Percentiles rank a stretch among this genome's conserved stretches.
Conservation (phyloP, 2,797 vertebrate species). For the Cyclopterus lumpus region DNA sequence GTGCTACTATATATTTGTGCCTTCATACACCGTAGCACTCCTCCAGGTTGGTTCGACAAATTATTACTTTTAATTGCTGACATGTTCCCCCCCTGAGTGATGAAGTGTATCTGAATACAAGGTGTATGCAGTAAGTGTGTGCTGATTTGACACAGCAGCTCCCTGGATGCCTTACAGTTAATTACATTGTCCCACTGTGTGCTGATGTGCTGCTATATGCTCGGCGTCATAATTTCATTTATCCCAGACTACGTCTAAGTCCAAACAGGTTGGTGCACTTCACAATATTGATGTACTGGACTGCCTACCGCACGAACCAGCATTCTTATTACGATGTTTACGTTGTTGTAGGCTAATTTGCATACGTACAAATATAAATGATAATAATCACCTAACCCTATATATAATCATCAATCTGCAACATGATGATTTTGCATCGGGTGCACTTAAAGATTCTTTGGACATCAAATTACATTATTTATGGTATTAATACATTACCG, state of each 20-base stretch:
- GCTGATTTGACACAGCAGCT: conserved; percentile 79
- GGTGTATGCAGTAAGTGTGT: conserved; percentile 62
- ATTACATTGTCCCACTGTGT: conserved; percentile 81
- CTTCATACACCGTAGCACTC: conserved; percentile 7
- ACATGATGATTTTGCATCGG: conserved; percentile 30
- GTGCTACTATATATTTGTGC: conserved; percentile 3
- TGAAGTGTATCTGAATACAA: conserved; percentile 70
- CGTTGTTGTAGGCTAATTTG: conserved; percentile 50
- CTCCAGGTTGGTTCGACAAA: conserved; percentile 52
- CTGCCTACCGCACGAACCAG: conserved; percentile 30
- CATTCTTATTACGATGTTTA: conserved; percentile 35
- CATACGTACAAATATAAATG: conserved; percentile 19
- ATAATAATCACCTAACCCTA: too few species aligned
- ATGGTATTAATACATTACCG: neutral
- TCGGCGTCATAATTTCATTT: conserved; percentile 65
- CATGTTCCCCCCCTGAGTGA: conserved; percentile 67
- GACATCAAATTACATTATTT: conserved; percentile 9
- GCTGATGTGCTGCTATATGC: conserved; percentile 59
- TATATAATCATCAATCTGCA: too few species aligned
- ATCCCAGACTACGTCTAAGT: conserved; percentile 42
- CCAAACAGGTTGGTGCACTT: conserved; percentile 45
- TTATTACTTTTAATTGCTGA: conserved; percentile 75
- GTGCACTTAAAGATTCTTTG: conserved; percentile 28
- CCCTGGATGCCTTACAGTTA: conserved; percentile 81
- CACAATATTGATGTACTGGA: conserved; percentile 51